A percentile compares a stretch with the other conserved stretches of the same genome.
Conservation (phyloP, 2,797 vertebrate genomes). For the Schizopygopsis pylzovi region DNA sequence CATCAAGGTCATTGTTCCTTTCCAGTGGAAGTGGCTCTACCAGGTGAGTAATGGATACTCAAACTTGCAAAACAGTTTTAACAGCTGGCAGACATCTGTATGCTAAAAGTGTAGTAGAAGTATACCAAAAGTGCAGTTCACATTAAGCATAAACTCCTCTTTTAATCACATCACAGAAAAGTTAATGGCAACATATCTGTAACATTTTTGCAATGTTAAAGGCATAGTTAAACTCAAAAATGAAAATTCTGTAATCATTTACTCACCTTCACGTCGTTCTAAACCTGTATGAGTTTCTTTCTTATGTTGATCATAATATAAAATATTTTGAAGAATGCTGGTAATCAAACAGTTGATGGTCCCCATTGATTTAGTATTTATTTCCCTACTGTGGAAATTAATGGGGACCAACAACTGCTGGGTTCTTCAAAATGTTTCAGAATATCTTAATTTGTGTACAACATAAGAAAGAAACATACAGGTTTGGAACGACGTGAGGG, state of each 20-base stretch:
- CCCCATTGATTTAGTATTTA: background rate
- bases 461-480: background rate
- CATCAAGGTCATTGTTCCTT: constrained; percentile 87
- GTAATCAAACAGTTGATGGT: background rate
- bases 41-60: constrained; percentile 74
- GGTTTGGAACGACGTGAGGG: background rate
- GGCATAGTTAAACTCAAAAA: background rate
- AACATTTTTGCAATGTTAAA: background rate
- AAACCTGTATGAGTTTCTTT: background rate
- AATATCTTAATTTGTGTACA: background rate
- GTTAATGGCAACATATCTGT: background rate
- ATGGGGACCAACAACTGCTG: background rate
- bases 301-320: background rate
- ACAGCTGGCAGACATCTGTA: background rate
- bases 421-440: too few species aligned
- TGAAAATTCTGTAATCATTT: background rate
- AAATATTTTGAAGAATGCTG: background rate
- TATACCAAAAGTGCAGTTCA: background rate
- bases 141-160: background rate
- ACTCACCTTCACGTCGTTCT: background rate
- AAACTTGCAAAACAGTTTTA: background rate
- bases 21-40: constrained; percentile 91
- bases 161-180: background rate
- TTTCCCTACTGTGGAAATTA: background rate
- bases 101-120: background rate